Evolutionary conservation across 2,888 invertebrate genomes (phyloP), one percentile per base, ranked within the genome.

Genomic region (Orthosia gracilis): DNA sequence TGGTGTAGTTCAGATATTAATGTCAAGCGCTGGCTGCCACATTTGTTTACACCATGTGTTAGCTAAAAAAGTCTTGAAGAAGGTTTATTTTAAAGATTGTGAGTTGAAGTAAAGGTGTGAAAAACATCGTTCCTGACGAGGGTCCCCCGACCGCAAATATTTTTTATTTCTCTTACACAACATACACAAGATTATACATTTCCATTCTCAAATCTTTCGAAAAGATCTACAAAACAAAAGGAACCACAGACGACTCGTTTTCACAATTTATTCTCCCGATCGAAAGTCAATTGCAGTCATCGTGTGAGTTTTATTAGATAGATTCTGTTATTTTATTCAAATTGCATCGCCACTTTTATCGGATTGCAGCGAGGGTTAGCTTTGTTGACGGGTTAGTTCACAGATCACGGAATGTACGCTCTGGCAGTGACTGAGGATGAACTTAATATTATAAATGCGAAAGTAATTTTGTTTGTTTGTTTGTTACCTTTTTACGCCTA

Each of bases 241-340:
- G 13, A 55, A 45, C 17, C 17, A 13, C 54, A 73, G 1, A 45
- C 17, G 2, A 18, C 21, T 23, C 21, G 15, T 67, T 50, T 45
- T 15, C 4, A 63, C n/a, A 62, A 69, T 78, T 61, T 62, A 59
- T 71, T 66, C 21, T 26, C 40, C 21, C 15, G 40, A 65, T 65
- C 40, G 21, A 58, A 70, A 62, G 74, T 66, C 70, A 55, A 78
- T 66, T 66, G 57, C 40, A 65, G 26, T 45, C 69, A 55, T 77
- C 55, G 18, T 50, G 58, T 58, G 50, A 59, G 26, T 55, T 58
- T 15, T 40, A 54, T 40, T 52, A 54, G 31, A 77, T 18, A 54
- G 59, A 58, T 57, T 72, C 64, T 26, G 57, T 57, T 72, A 82
- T 78, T 78, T 82, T 78, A 80, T 80, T 72, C 68, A 80, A 80